phyloP scores from a whole-genome alignment of 1,140 invertebrate genomes.

The Meloidogyne exigua region DNA sequence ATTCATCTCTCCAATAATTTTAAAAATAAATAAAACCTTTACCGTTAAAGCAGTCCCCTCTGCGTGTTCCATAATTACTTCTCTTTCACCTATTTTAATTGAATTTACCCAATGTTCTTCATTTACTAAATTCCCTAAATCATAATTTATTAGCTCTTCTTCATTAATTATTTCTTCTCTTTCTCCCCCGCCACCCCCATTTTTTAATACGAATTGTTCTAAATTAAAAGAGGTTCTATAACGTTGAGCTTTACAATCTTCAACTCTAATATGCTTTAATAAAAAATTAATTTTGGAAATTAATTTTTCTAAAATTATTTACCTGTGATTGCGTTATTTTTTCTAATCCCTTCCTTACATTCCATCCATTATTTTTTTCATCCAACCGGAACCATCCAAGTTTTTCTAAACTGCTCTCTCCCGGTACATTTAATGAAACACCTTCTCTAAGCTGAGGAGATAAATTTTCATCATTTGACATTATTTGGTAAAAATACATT shows the following conservation, averaged over 20 bases:
- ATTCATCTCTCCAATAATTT: too few relatives aligned
- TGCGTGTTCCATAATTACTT: slow-evolving; percentile 48
- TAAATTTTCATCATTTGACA: slow-evolving; percentile 15
- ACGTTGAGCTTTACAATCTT: slow-evolving; percentile 54
- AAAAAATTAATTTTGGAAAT: neutral
- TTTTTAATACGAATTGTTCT: slow-evolving; percentile 50
- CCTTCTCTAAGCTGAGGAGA: slow-evolving; percentile 30
- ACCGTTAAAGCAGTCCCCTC: slow-evolving; percentile 49
- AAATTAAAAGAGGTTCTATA: slow-evolving; percentile 53
- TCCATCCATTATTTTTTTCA: slow-evolving; percentile 37
- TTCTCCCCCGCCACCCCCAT: neutral
- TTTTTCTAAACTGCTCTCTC: slow-evolving; percentile 49
- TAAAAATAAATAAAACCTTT: too few relatives aligned
- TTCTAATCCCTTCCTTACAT: slow-evolving; percentile 43
- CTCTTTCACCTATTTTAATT: slow-evolving; percentile 38
- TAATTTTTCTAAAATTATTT: neutral
- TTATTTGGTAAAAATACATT: slow-evolving; percentile 50
- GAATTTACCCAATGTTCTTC: slow-evolving; percentile 51
- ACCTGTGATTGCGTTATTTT: slow-evolving; percentile 54
- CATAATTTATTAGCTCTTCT: slow-evolving; percentile 45
- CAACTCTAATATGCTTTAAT: slow-evolving; percentile 46
- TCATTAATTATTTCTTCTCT: slow-evolving; percentile 30
- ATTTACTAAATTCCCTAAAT: slow-evolving; percentile 44
- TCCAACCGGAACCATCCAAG: slow-evolving; percentile 53
- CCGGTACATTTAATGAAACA: slow-evolving; percentile 42